Conservation (phyloP, 2,113 vertebrate species). For the Dolichotis patagonum region DNA sequence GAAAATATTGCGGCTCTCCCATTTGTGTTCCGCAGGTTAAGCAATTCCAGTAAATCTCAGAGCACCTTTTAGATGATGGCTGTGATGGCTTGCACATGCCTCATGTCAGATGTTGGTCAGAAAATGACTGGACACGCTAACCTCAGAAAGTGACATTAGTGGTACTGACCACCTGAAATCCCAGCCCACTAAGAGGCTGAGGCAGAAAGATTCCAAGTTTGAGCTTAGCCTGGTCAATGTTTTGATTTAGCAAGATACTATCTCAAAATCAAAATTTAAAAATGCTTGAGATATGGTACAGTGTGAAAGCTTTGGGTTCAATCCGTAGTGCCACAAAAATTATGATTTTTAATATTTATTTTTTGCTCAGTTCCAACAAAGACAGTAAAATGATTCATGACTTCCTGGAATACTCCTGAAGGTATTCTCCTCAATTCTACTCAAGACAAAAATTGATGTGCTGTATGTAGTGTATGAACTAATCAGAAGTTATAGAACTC, state of each 20-base stretch:
- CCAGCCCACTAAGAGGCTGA: not conserved
- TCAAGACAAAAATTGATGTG: not conserved
- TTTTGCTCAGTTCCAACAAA: not conserved
- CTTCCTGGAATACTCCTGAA: not conserved
- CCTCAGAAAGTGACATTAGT: not conserved
- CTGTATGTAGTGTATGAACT: not conserved
- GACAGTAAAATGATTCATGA: not conserved
- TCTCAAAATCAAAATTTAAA: not conserved
- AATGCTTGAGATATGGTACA: not conserved
- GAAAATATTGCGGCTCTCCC: not conserved
- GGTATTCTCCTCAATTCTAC: not conserved
- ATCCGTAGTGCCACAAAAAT: not conserved
- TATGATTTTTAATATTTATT: not conserved
- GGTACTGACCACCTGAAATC: not conserved
- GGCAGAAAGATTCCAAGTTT: not conserved
- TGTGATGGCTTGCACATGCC: not conserved
- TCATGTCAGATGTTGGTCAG: not conserved
- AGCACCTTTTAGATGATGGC: not conserved
- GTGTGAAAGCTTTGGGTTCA: not conserved
- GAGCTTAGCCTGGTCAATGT: not conserved
- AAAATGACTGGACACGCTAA: not conserved
- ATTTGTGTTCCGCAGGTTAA: not conserved
- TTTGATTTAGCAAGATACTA: not conserved
- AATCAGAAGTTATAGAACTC: not conserved
- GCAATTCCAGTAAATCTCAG: not conserved